Conservation (phyloP, 1,140 invertebrate genomes). For the Aradophagus sp. region DNA sequence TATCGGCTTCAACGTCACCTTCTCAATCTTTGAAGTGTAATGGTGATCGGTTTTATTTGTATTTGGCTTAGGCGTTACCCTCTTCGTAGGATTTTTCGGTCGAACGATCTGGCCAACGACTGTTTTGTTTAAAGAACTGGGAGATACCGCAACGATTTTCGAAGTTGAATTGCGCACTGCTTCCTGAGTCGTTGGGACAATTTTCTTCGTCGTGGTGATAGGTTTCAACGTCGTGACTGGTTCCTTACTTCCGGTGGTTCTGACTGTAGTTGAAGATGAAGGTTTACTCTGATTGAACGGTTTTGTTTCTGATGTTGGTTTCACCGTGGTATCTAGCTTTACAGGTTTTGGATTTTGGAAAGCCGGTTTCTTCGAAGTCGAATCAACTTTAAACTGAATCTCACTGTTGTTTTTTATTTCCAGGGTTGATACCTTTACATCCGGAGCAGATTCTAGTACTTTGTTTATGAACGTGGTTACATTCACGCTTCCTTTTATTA, state of each 20-base stretch:
- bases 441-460: not conserved
- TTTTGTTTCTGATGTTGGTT: no score
- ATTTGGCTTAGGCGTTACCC: constrained; percentile 48
- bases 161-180: constrained; percentile 55
- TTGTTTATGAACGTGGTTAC: constrained; percentile 6
- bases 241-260: constrained; percentile 3
- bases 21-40: constrained; percentile 68
- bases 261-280: no score
- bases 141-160: constrained; percentile 21
- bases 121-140: constrained; percentile 13
- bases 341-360: no score
- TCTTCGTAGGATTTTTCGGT: constrained; percentile 30
- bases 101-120: no score
- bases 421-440: not conserved
- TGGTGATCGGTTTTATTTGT: constrained; percentile 32
- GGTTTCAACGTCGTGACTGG: constrained; percentile 48
- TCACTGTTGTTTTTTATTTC: constrained; percentile 40
- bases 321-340: no score
- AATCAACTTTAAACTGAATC: constrained; percentile 37
- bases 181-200: constrained; percentile 43
- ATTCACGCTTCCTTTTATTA: constrained; percentile 2
- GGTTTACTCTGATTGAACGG: no score
- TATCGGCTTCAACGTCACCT: constrained; percentile 68
- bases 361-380: no score
- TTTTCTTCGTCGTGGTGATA: constrained; percentile 60